These are phyloP conservation scores for Tupaia chinensis DNA, from an alignment of 2,113 vertebrate genomes.

Conservation along the genomic window DNA sequence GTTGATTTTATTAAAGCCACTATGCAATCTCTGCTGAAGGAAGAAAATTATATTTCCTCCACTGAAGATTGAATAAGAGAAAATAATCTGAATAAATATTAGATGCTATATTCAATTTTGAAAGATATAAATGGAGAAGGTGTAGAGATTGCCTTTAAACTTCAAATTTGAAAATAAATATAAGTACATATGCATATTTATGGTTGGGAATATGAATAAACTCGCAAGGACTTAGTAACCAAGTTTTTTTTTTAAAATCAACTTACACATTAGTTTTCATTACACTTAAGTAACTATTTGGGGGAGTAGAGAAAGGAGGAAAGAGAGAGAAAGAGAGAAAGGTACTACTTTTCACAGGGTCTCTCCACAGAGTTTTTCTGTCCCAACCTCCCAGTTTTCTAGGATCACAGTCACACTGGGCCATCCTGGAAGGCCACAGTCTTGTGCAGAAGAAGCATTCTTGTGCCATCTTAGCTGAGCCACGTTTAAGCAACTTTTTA, in stretches of 20 bases:
- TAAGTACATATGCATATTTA: neutral
- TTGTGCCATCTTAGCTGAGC: too few species aligned
- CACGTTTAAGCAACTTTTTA: conserved; percentile 27
- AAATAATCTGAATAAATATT: conserved; percentile 63
- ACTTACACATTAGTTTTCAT: neutral
- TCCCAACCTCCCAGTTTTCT: too few species aligned
- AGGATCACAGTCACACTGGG: too few species aligned
- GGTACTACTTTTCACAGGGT: too few species aligned
- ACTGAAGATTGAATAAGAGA: conserved; percentile 37
- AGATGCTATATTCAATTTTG: conserved; percentile 2
- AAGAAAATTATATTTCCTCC: conserved; percentile 63
- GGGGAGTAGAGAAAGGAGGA: too few species aligned
- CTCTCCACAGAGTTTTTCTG: too few species aligned
- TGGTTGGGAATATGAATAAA: neutral
- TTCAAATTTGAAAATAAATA: neutral
- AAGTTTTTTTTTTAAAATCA: neutral
- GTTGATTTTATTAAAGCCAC: conserved; percentile 52
- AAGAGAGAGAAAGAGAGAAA: too few species aligned
- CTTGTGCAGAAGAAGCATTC: too few species aligned
- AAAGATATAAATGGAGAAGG: neutral
- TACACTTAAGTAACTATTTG: too few species aligned
- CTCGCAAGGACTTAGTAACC: neutral
- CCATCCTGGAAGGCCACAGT: too few species aligned
- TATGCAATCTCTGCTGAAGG: conserved; percentile 50
- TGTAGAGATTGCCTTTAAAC: conserved; percentile 16